These are phyloP conservation scores for Itoplectis maculator DNA, from an alignment of 2,888 invertebrate genomes.

Conservation along the genomic window DNA sequence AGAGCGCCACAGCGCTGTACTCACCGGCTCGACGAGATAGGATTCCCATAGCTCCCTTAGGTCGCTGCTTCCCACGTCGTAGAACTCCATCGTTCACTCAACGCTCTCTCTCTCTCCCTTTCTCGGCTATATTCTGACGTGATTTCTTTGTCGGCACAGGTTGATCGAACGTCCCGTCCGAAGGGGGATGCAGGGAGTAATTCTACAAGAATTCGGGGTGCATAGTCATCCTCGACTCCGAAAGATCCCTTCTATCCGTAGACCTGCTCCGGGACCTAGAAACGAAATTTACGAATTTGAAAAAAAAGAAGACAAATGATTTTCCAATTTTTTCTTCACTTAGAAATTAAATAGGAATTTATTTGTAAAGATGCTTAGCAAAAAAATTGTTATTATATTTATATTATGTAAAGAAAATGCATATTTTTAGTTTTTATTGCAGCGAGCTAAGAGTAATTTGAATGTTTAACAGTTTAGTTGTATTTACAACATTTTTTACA, in stretches of 20 bases:
- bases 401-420: not conserved
- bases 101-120: slow-evolving; percentile 60
- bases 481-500: not conserved
- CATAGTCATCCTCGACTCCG: slow-evolving; percentile 8
- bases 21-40: slow-evolving; percentile 92
- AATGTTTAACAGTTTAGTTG: not conserved
- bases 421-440: not conserved
- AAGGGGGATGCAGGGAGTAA: slow-evolving; percentile 8
- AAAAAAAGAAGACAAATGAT: not conserved
- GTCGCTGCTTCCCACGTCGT: slow-evolving; percentile 90
- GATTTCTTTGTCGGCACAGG: slow-evolving; percentile 37
- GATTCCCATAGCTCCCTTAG: slow-evolving; percentile 93
- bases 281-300: not conserved
- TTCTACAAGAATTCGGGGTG: slow-evolving; percentile 37
- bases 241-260: not conserved
- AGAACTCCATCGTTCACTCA: slow-evolving; percentile 85
- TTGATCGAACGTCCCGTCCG: slow-evolving; percentile 16
- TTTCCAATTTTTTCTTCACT: not conserved
- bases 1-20: slow-evolving; percentile 80
- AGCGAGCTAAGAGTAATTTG: not conserved
- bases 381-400: no score
- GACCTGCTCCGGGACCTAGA: not conserved
- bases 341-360: not conserved
- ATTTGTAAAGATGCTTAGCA: not conserved
- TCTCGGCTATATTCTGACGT: not conserved